Conservation (phyloP, 53 echinoderm and acorn worm species). For the Stichopus horrens region DNA sequence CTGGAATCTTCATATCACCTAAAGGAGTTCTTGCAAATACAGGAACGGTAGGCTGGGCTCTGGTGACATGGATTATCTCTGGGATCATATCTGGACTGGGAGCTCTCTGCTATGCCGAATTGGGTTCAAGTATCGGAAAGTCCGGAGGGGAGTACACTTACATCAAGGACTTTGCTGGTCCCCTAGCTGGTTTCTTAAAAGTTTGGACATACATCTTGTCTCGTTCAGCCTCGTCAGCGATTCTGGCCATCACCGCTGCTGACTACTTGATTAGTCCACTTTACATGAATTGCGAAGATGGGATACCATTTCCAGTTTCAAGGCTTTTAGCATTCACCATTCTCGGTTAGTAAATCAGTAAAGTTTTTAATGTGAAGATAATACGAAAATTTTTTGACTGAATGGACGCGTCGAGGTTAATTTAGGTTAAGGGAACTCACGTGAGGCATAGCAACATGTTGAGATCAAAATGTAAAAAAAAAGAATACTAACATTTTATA, state of each 20-base stretch:
- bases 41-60: slow-evolving; percentile 68
- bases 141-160: slow-evolving; percentile 82
- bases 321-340: not conserved
- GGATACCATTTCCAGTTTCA: not conserved
- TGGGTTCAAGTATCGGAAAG: slow-evolving; percentile 69
- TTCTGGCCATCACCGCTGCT: slow-evolving; percentile 59
- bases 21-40: slow-evolving; percentile 69
- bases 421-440: too few species aligned
- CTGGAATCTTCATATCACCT: slow-evolving; percentile 88
- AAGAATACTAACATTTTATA: too few species aligned
- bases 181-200: slow-evolving; percentile 63
- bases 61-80: slow-evolving; percentile 69
- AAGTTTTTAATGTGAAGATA: too few species aligned
- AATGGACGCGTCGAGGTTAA: too few species aligned
- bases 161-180: slow-evolving; percentile 63
- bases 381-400: too few species aligned
- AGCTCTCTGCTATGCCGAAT: slow-evolving; percentile 81
- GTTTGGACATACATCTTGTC: slow-evolving; percentile 57
- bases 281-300: slow-evolving; percentile 51
- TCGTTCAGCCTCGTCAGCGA: slow-evolving; percentile 44
- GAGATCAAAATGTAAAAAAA: too few species aligned
- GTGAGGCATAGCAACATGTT: too few species aligned
- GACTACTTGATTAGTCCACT: slow-evolving; percentile 56
- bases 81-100: slow-evolving; percentile 72
- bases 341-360: too few species aligned